Percentiles rank a stretch among this genome's conserved stretches.
Evolutionary conservation across 2,797 vertebrate genomes (phyloP).

Genomic region (Ibycter americanus): DNA sequence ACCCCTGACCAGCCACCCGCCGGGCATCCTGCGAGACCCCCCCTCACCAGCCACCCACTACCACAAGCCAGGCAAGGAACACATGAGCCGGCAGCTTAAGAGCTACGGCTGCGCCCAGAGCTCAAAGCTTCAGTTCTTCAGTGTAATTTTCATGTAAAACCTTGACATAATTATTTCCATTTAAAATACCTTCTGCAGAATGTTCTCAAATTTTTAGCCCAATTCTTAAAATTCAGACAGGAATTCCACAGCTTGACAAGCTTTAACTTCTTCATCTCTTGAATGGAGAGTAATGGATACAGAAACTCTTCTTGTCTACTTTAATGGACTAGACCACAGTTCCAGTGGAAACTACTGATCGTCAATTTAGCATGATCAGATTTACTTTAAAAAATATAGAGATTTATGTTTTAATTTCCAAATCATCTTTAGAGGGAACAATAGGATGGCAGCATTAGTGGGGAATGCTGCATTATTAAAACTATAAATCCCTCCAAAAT

Average conservation of each 20-base stretch:
- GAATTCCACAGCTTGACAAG: neutral
- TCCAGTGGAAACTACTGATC: constrained; percentile 13
- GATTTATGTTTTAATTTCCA: constrained; percentile 74
- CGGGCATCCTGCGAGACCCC: rapidly evolving
- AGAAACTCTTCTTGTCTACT: neutral
- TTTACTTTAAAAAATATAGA: constrained; percentile 50
- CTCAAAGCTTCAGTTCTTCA: neutral
- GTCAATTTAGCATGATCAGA: constrained; percentile 41
- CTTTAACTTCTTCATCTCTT: neutral
- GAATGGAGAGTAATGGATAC: neutral
- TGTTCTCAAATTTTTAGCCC: neutral
- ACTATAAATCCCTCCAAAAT: constrained; percentile 66
- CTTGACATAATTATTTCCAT: neutral
- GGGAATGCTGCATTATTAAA: constrained; percentile 70
- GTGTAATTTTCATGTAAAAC: rapidly evolving
- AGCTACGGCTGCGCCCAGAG: rapidly evolving
- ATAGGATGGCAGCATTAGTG: constrained; percentile 20
- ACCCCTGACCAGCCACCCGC: neutral
- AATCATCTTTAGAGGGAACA: constrained; percentile 56
- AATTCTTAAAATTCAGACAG: neutral
- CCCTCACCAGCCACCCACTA: neutral
- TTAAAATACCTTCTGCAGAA: neutral
- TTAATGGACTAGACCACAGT: neutral
- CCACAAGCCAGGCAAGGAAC: neutral
- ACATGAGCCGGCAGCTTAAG: rapidly evolving